Percentiles rank a stretch among this genome's conserved stretches.
These are phyloP conservation scores for Anomalospiza imberbis DNA, from an alignment of 2,797 vertebrate species.

Conservation along the genomic window DNA sequence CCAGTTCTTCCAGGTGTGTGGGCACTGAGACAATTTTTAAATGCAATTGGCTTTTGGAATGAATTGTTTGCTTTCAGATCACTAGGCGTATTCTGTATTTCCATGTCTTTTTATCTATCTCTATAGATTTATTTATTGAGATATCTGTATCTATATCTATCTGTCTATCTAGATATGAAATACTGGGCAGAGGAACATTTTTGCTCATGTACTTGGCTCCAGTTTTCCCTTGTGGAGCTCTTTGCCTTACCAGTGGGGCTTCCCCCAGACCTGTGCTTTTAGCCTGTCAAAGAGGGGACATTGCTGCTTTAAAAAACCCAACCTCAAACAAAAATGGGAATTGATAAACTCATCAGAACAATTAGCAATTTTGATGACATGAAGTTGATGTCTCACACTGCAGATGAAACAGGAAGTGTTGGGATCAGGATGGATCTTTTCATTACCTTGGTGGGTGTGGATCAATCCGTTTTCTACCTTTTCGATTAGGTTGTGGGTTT, in stretches of 20 bases:
- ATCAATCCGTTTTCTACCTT: neutral
- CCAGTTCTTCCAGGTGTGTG: neutral
- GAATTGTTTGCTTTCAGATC: neutral
- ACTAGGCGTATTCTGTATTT: neutral
- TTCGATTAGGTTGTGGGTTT: neutral
- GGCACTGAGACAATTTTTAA: neutral
- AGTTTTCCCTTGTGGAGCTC: neutral
- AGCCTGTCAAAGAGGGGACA: neutral
- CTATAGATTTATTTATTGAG: neutral
- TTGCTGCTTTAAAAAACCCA: neutral
- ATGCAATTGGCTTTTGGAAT: neutral
- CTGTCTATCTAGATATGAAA: neutral
- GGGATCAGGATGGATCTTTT: neutral
- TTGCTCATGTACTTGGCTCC: neutral
- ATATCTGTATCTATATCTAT: neutral
- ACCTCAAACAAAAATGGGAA: neutral
- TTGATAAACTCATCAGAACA: neutral
- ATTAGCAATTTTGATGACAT: conserved; percentile 32
- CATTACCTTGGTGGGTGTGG: neutral
- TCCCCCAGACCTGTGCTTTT: neutral
- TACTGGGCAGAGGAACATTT: neutral
- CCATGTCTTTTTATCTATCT: neutral
- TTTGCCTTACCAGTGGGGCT: neutral
- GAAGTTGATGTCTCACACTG: neutral
- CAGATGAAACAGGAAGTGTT: neutral